phyloP scores from a whole-genome alignment of 2,113 vertebrate genomes.

The Pseudopodoces humilis region DNA sequence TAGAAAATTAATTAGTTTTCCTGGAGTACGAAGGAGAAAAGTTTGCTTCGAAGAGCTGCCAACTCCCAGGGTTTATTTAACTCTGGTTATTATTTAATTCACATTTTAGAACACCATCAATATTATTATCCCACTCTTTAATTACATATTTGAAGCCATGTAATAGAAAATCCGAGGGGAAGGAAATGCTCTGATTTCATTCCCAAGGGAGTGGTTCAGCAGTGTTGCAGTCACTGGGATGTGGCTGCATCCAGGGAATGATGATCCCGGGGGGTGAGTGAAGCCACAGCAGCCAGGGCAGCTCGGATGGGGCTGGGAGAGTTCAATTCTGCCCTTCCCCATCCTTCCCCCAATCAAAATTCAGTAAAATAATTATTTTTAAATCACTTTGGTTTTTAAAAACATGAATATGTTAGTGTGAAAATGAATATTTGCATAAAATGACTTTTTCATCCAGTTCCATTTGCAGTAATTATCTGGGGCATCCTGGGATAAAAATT shows the following conservation, averaged over 20 bases:
- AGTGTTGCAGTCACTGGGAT: not conserved
- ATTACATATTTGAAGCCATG: not conserved
- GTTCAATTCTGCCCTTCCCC: not conserved
- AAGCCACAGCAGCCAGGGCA: not conserved
- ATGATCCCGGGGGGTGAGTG: not conserved
- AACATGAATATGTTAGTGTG: too few species aligned
- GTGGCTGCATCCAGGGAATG: not conserved
- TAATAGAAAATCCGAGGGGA: not conserved
- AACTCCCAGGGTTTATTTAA: not conserved
- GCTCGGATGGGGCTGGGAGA: not conserved
- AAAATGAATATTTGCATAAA: not conserved
- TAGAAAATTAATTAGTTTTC: fast-evolving
- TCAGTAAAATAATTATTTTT: not conserved
- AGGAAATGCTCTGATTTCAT: not conserved
- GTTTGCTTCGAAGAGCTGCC: not conserved
- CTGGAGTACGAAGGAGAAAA: not conserved
- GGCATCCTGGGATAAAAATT: not conserved
- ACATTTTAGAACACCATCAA: not conserved
- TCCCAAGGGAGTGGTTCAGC: not conserved
- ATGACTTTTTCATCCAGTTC: not conserved
- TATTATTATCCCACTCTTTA: fast-evolving
- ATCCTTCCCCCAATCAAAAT: not conserved
- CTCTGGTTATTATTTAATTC: not conserved
- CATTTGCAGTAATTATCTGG: not conserved
- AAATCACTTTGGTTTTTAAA: too few species aligned